phyloP scores from a whole-genome alignment of 2,888 invertebrate genomes.

The Biston betularia region DNA sequence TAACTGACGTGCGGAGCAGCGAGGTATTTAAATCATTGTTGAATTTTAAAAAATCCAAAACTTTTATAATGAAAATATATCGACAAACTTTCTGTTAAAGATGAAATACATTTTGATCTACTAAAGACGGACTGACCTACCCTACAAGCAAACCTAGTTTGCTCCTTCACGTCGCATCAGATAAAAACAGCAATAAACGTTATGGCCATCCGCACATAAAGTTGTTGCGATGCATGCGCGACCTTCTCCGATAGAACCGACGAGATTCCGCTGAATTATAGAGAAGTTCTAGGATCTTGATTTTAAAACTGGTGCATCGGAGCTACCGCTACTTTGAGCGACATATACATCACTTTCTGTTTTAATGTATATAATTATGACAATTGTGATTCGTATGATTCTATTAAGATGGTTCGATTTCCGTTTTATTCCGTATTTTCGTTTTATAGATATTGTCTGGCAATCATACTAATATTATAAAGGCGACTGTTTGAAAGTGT shows the following conservation, averaged over 20 bases:
- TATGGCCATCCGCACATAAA: constrained; percentile 24
- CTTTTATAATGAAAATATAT: too few relatives aligned
- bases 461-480: too few relatives aligned
- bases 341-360: background rate
- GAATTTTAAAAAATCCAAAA: too few relatives aligned
- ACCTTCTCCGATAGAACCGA: constrained; percentile 17
- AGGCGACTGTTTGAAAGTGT: too few relatives aligned
- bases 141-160: constrained; percentile 6
- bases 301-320: background rate
- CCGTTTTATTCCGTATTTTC: too few relatives aligned
- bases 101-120: background rate
- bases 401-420: too few relatives aligned
- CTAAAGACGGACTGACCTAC: constrained; percentile 16
- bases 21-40: too few relatives aligned
- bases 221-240: constrained; percentile 12
- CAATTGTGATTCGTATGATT: too few relatives aligned
- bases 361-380: too few relatives aligned
- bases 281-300: background rate
- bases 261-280: constrained; percentile 1
- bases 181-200: constrained; percentile 29
- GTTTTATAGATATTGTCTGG: too few relatives aligned
- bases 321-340: background rate
- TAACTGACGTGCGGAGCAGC: too few relatives aligned
- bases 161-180: constrained; percentile 2
- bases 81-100: too few relatives aligned